Percentiles rank a stretch among this genome's conserved stretches.
Evolutionary conservation across 2,888 invertebrate genomes (phyloP).

Genomic region (Euproctis similis): DNA sequence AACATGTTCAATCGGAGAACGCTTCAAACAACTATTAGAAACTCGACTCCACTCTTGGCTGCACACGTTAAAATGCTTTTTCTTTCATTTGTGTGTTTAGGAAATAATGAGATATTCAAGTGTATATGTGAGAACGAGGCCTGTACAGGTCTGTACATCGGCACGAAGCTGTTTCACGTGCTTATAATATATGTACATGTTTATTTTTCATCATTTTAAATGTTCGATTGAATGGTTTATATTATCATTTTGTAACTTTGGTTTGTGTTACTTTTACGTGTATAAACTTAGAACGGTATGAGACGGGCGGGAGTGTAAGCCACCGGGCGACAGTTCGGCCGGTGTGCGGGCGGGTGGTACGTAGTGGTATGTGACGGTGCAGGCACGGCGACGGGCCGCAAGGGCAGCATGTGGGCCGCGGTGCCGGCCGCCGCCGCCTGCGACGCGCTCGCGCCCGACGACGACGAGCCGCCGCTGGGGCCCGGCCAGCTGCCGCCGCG

Average conservation of each 20-base stretch:
- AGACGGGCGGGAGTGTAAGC: no score
- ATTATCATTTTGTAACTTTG: conserved; percentile 46
- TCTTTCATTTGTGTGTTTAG: conserved; percentile 73
- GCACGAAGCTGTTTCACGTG: conserved; percentile 75
- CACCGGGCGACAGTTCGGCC: no score
- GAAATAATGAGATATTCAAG: conserved; percentile 54
- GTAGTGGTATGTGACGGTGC: conserved; percentile 34
- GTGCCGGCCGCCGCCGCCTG: conserved; percentile 62
- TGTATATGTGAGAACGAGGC: conserved; percentile 49
- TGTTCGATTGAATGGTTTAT: conserved; percentile 70
- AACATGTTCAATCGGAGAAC: conserved; percentile 57
- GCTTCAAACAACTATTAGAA: conserved; percentile 72
- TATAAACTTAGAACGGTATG: no score
- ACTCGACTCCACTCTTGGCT: conserved; percentile 73
- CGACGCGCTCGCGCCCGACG: conserved; percentile 49
- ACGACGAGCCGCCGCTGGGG: conserved; percentile 79
- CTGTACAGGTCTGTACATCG: conserved; percentile 57
- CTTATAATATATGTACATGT: conserved; percentile 70
- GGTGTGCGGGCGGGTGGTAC: conserved; percentile 18
- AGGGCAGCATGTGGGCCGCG: conserved; percentile 75
- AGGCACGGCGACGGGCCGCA: conserved; percentile 74
- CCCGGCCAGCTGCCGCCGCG: conserved; percentile 89
- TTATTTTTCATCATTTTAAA: conserved; percentile 56
- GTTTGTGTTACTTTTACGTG: conserved; percentile 38
- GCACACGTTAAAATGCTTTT: conserved; percentile 69